These are phyloP conservation scores for Oscheius onirici DNA, from an alignment of 2,888 invertebrate species.

Conservation along the genomic window DNA sequence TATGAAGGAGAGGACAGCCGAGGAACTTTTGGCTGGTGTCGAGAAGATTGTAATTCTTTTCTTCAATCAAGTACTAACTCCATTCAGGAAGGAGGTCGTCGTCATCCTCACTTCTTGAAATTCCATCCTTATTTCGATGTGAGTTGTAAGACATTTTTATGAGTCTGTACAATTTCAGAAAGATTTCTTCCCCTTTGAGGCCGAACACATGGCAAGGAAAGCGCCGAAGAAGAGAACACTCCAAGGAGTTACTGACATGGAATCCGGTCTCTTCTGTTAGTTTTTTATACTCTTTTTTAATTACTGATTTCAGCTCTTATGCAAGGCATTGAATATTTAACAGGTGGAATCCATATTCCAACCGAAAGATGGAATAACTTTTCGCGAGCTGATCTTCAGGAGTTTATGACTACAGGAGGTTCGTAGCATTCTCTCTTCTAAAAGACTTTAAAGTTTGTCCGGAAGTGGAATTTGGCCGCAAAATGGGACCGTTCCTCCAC, in stretches of 20 bases:
- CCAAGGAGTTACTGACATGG: slow-evolving; percentile 48
- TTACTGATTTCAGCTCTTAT: background rate
- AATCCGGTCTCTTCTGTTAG: slow-evolving; percentile 44
- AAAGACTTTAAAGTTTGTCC: slow-evolving; percentile 10
- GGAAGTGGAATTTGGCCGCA: slow-evolving; percentile 28
- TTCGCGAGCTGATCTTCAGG: slow-evolving; percentile 13
- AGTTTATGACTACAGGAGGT: slow-evolving; percentile 28
- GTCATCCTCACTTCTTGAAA: slow-evolving; percentile 34
- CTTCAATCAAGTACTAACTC: background rate
- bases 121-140: slow-evolving; percentile 51
- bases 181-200: slow-evolving; percentile 56
- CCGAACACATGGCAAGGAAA: slow-evolving; percentile 51
- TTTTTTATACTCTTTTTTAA: background rate
- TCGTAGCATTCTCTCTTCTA: background rate
- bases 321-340: slow-evolving; percentile 22
- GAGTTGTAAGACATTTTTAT: too few relatives aligned
- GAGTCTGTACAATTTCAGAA: too few relatives aligned
- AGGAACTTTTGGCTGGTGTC: slow-evolving; percentile 55
- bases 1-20: slow-evolving; percentile 51
- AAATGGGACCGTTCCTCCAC: slow-evolving; percentile 37
- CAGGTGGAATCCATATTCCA: slow-evolving; percentile 21
- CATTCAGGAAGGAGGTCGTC: slow-evolving; percentile 28
- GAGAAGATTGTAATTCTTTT: slow-evolving; percentile 50
- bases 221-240: slow-evolving; percentile 53
- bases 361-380: slow-evolving; percentile 24